Base-by-base conservation (phyloP, 2,888 invertebrate genomes). In the Dryadula phaetusa region DNA sequence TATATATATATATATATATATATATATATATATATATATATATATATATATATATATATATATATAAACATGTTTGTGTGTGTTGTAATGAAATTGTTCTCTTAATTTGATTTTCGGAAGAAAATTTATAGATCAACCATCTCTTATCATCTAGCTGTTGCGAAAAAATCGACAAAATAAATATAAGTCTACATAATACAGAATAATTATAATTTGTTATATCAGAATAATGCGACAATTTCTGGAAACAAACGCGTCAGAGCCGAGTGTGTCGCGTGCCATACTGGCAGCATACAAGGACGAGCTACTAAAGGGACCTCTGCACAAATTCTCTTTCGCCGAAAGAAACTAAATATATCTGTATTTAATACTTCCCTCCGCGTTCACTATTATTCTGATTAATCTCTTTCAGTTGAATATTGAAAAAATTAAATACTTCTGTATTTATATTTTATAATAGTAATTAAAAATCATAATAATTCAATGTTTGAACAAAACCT, bases 161-260 rank as follows among this genome's bases (percentile, higher is more conserved):
- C 3, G 28, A 6, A 28, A 6, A 28, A 28, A 28, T 28, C 3
- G 6, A 28, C 3, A 28, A 4, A 4, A 28, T 28, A 28, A 28
- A 28, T 28, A 28, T 6, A 28, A 28, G n/a, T 42, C 6, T 44
- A 44, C 8, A 7, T 44, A 4, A 16, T 7, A 8, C 8, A 44
- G 18, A 20, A 46, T 46, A 20, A 12, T 37, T 37, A 14, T 54
- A 34, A 20, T 14, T 37, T 34, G n/a, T 53, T 60, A 58, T 68
- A 71, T 2, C 80, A 93, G 93, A 73, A 76, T 93, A 71, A 88
- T 94, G 83, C 90, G 86, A 56, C 94, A 94, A 73, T 91, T 94
- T 73, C 79, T 94, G 75, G 92, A 93, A 60, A 80, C 88, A 49
- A 92, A 88, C 58, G 78, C 91, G 0, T 82, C 92, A 1, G 93